phyloP scores from a whole-genome alignment of 1,140 invertebrate genomes.

The Apolygus lucorum region DNA sequence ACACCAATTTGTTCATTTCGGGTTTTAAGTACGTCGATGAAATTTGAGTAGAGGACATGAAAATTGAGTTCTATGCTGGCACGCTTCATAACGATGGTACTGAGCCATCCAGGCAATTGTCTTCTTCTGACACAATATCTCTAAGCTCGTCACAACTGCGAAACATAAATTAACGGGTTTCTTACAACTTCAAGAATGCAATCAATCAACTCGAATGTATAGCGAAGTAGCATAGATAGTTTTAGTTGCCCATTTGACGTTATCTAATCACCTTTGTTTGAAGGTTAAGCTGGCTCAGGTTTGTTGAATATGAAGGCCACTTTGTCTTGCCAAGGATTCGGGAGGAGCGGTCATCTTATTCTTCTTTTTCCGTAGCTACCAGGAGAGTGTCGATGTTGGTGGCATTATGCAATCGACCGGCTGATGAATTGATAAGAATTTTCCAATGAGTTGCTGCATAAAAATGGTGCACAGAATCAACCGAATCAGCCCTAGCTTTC shows the following conservation, averaged over 20 bases:
- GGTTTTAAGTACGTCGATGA: conserved; percentile 82
- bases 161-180: no score
- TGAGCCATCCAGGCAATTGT: conserved; percentile 93
- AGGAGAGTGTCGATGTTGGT: conserved; percentile 97
- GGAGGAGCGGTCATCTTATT: conserved; percentile 80
- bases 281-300: conserved; percentile 92
- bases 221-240: no score
- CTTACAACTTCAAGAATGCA: no score
- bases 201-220: no score
- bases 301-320: conserved; percentile 99
- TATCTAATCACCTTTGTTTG: conserved; percentile 73
- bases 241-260: no score
- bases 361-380: conserved; percentile 87
- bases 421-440: conserved; percentile 36
- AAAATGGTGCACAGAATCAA: background rate
- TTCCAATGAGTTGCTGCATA: background rate
- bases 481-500: no score
- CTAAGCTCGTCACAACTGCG: conserved; percentile 83
- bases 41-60: conserved; percentile 92
- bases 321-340: conserved; percentile 81
- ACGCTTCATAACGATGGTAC: conserved; percentile 96
- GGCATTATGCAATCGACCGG: conserved; percentile 93
- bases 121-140: conserved; percentile 86
- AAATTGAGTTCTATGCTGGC: conserved; percentile 98
- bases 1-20: conserved; percentile 76